These are phyloP conservation scores for Alloplasta piceator DNA, from an alignment of 2,888 invertebrate species.

Conservation along the genomic window DNA sequence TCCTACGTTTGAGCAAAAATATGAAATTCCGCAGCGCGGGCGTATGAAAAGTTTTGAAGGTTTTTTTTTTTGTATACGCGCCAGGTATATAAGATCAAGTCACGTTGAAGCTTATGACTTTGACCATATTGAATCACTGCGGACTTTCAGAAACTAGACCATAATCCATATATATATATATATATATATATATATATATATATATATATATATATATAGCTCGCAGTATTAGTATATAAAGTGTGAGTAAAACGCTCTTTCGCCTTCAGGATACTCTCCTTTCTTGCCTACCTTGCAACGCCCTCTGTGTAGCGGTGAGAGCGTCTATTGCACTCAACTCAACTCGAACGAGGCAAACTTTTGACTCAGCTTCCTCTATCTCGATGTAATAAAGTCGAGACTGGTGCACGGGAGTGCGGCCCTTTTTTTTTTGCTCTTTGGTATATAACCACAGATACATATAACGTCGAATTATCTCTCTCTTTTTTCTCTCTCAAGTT, in stretches of 20 bases:
- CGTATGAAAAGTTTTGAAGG: constrained; percentile 27
- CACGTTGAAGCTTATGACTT: constrained; percentile 38
- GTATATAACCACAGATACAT: not conserved
- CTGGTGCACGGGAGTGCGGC: constrained; percentile 44
- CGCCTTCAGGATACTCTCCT: not conserved
- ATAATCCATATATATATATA: constrained; percentile 53
- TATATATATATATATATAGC: too few species aligned
- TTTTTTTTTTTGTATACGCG: constrained; percentile 10
- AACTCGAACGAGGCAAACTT: constrained; percentile 71
- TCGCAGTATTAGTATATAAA: constrained; percentile 39
- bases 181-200: too few species aligned
- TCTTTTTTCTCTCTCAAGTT: constrained; percentile 3
- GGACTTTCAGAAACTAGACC: constrained; percentile 58
- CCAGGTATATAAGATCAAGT: constrained; percentile 39
- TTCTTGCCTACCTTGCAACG: constrained; percentile 4
- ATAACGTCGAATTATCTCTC: constrained; percentile 10
- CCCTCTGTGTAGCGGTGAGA: not conserved
- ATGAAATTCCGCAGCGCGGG: not conserved
- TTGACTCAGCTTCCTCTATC: constrained; percentile 73
- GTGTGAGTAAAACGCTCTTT: constrained; percentile 2
- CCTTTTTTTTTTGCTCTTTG: constrained; percentile 11
- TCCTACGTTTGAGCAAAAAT: constrained; percentile 21
- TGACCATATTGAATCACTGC: constrained; percentile 63
- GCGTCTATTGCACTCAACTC: constrained; percentile 68
- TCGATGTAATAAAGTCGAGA: constrained; percentile 66